Conservation (phyloP, 2,888 invertebrate genomes). For the Alsophila aescularia region DNA sequence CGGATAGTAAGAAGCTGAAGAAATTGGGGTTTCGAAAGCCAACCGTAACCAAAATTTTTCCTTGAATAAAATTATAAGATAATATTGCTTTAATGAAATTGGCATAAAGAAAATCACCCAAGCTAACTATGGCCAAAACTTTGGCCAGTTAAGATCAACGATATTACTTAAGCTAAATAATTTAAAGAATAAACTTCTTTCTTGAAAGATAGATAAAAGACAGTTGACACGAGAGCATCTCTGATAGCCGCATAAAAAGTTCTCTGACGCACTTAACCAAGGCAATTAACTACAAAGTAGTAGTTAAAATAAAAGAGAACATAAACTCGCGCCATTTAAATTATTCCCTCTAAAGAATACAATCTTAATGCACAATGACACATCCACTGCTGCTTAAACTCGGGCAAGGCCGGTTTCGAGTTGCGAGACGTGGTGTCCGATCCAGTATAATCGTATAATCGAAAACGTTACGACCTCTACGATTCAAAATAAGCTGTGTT, state of each 20-base stretch:
- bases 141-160: not conserved
- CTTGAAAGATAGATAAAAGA: conserved; percentile 19
- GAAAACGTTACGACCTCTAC: conserved; percentile 26
- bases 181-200: conserved; percentile 8
- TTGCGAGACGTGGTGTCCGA: conserved; percentile 48
- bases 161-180: conserved; percentile 2
- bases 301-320: conserved; percentile 34
- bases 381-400: conserved; percentile 56
- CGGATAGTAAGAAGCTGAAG: too few relatives aligned
- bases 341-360: conserved; percentile 52
- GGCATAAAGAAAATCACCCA: too few relatives aligned
- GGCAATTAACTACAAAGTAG: conserved; percentile 38
- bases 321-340: conserved; percentile 44
- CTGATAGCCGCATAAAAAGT: conserved; percentile 31
- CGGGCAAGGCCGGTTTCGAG: conserved; percentile 43
- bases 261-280: conserved; percentile 32
- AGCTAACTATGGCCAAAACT: too few relatives aligned
- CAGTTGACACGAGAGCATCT: conserved; percentile 26
- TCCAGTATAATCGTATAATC: conserved; percentile 54
- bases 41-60: too few relatives aligned
- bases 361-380: conserved; percentile 60
- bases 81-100: too few relatives aligned
- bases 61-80: too few relatives aligned
- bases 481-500: conserved; percentile 12
- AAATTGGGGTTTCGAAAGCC: too few relatives aligned